These are phyloP conservation scores for Drosophila kohkoa DNA, from an alignment of 1,140 invertebrate genomes.

Conservation along the genomic window DNA sequence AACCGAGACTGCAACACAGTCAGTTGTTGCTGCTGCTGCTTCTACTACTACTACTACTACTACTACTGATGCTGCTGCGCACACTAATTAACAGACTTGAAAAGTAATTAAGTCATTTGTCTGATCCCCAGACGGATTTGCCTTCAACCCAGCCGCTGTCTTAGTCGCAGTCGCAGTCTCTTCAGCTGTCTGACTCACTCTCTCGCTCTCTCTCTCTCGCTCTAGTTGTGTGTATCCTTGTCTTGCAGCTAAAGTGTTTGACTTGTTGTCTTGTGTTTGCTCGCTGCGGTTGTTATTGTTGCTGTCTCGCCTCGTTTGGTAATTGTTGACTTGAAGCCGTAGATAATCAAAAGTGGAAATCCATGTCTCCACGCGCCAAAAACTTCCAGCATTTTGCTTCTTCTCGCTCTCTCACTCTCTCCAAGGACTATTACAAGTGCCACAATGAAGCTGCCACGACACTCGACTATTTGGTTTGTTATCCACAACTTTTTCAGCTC, in stretches of 20 bases:
- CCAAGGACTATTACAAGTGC: slow-evolving; percentile 13
- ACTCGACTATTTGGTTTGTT: slow-evolving; percentile 26
- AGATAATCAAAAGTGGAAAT: slow-evolving; percentile 62
- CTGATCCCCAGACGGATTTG: slow-evolving; percentile 71
- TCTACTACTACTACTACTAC: slow-evolving; percentile 36
- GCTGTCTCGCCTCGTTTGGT: slow-evolving; percentile 40
- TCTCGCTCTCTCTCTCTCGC: slow-evolving; percentile 21
- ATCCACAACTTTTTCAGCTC: slow-evolving; percentile 24
- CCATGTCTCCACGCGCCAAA: slow-evolving; percentile 45
- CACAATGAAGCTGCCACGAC: slow-evolving; percentile 22
- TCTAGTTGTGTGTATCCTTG: slow-evolving; percentile 8
- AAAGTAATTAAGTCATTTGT: slow-evolving; percentile 82
- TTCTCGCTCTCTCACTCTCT: background rate
- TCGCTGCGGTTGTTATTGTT: slow-evolving; percentile 14
- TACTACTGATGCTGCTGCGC: slow-evolving; percentile 50
- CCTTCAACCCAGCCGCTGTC: slow-evolving; percentile 3
- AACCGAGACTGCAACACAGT: slow-evolving; percentile 41
- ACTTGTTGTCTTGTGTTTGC: slow-evolving; percentile 37
- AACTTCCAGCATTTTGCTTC: slow-evolving; percentile 10
- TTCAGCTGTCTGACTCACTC: background rate
- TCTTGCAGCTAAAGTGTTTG: slow-evolving; percentile 42
- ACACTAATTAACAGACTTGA: slow-evolving; percentile 80
- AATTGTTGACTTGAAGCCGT: slow-evolving; percentile 56
- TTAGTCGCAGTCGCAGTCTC: background rate
- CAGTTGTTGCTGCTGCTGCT: slow-evolving; percentile 11